Evolutionary conservation across 2,113 vertebrate species (phyloP).

Genomic region (Donacobius atricapilla): DNA sequence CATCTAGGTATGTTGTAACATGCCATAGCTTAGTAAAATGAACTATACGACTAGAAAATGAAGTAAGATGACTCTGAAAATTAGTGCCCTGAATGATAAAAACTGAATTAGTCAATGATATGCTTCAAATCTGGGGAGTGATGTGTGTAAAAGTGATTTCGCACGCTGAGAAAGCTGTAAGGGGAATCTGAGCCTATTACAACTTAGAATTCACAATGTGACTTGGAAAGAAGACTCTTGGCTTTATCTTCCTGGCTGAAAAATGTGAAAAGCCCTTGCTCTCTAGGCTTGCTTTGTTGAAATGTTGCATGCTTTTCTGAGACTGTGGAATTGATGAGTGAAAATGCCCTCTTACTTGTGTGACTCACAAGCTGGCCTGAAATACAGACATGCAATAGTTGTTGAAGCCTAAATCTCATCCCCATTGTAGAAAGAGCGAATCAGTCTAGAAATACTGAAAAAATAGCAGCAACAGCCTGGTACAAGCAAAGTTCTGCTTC

Average conservation of each 20-base stretch:
- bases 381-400: neutral
- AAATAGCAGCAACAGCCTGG: neutral
- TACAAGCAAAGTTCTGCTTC: neutral
- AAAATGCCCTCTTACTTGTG: neutral
- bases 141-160: neutral
- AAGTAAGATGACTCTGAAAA: neutral
- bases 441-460: neutral
- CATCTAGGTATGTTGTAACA: neutral
- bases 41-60: neutral
- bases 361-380: neutral
- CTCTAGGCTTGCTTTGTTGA: neutral
- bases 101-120: neutral
- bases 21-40: neutral
- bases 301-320: neutral
- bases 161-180: neutral
- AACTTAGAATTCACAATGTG: neutral
- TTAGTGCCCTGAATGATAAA: neutral
- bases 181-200: neutral
- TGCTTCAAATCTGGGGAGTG: neutral
- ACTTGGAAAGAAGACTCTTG: neutral
- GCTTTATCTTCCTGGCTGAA: neutral
- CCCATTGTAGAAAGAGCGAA: accelerated
- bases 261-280: neutral
- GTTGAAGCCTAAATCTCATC: neutral
- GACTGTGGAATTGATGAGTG: neutral